Evolutionary conservation across 2,113 vertebrate species (phyloP), one percentile per base, ranked within the genome.

Genomic region (Riparia riparia): DNA sequence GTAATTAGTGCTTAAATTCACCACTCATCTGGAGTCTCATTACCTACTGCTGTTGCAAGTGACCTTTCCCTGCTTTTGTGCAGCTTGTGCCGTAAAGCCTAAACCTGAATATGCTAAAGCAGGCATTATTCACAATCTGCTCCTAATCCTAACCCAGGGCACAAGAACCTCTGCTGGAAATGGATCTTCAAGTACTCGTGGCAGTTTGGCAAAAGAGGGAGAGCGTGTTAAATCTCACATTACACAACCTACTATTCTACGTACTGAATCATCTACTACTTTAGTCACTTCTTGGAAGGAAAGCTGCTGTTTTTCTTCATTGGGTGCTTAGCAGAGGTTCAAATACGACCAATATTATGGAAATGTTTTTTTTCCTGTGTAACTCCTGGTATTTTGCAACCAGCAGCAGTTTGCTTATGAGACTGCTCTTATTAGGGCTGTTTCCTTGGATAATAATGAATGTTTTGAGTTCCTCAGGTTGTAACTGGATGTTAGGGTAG

Each of bases 1-100:
- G n/a, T 60, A 76, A 87, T 56, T 82, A 31, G 25, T 2, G 1
- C 31, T 77, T 72, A 51, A 82, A 60, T 82, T 85, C 61, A 49
- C 28, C 9, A 1, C 41, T 61, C 2, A 3, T 4, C n/a, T 3
- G 1, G 34, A 65, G 28, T 9, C 8, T 0, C 21, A 28, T 82
- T 64, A 17, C 61, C 24, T n/a, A 14, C 25, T 60, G 26, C 25
- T 20, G 50, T 7, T 69, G 21, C 15, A 41, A 61, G 50, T 28
- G 44, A 64, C 21, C 18, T 84, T 68, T 22, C 53, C 4, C 45
- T 58, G 26, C 42, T 37, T 70, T 49, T 50, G 66, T 83, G 74
- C 42, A 70, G 9, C 12, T 11, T 2, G 1, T 54, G 47, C 39
- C 17, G 4, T 63, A 86, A 83, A 72, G 12, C 24, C 39, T 37